Evolutionary conservation across 92 coral and sea anemone species (phyloP), one percentile per base, ranked within the genome.

Genomic region (Parazoanthus atlanticus): DNA sequence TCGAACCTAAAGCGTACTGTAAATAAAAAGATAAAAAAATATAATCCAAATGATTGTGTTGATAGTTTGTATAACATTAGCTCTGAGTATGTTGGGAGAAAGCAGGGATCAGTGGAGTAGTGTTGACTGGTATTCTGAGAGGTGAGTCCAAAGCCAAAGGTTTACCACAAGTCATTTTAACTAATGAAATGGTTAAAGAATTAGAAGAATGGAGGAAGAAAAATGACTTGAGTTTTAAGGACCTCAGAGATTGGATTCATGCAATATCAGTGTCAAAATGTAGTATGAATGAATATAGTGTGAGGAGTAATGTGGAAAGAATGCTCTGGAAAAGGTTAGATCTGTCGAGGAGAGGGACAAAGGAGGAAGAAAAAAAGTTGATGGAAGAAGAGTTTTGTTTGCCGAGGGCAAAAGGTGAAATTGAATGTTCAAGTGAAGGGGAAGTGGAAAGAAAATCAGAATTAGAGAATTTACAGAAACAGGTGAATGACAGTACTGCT

Each of bases 171-270:
- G 67, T 79, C 1, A 66, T 2, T 71, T 83, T 71, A 25, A 84
- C 40, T 26, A 67, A 54, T 16, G 69, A 61, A 33, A 80, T 80
- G 70, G 84, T 80, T 8, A 80, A 29, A 12, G 84, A 80, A 15
- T 38, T 84, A 38, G 78, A 84, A 25, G 87, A 84, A 47, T 67
- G 11, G 23, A 84, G 78, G 29, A 80, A 80, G 84, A 80, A 49
- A 80, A 29, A 56, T 12, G 6, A 30, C 8, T 54, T 47, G 26
- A 80, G 47, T 32, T 46, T 4, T 52, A 31, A 52, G 9, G 83
- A 47, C n/a, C 36, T 79, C n/a, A 16, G n/a, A 26, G 41, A 79
- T 28, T 79, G 58, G 83, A 52, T 79, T 52, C 3, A 19, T 6
- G 70, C 85, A 17, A 17, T 76, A 7, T 76, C 80, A 17, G 79